Evolutionary conservation across 2,888 invertebrate genomes (phyloP).

Genomic region (Calliphora vomitoria): DNA sequence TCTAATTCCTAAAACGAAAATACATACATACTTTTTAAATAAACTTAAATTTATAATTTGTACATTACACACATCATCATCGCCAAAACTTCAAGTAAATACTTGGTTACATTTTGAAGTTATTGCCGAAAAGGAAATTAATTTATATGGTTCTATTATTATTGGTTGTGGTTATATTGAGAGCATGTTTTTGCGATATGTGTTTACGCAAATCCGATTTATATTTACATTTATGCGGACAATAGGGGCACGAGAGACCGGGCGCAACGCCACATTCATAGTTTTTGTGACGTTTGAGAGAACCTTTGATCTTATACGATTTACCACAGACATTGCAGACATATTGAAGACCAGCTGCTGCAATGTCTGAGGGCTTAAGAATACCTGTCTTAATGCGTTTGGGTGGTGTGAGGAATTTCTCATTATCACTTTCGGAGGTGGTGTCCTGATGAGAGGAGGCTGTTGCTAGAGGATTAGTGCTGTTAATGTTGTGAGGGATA

Average conservation of each 20-base stretch:
- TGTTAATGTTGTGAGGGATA: not conserved
- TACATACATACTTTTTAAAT: not conserved
- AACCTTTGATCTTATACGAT: conserved; percentile 92
- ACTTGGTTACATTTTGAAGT: not conserved
- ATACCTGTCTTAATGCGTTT: conserved; percentile 61
- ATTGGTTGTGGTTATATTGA: conserved; percentile 53
- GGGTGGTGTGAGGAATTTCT: conserved; percentile 63
- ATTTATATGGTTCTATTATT: conserved; percentile 56
- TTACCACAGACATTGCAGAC: conserved; percentile 91
- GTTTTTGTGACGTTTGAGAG: conserved; percentile 90
- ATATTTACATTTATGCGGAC: conserved; percentile 84
- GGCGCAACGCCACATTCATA: conserved; percentile 88
- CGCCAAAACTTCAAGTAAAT: not conserved
- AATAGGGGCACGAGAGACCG: conserved; percentile 82
- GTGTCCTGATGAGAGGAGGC: conserved; percentile 26
- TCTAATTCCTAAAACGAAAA: conserved; percentile 43
- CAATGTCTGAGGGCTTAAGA: conserved; percentile 64
- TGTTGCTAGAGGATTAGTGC: not conserved
- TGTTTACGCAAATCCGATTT: conserved; percentile 84
- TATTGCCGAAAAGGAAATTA: not conserved
- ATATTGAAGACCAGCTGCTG: conserved; percentile 79
- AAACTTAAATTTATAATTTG: conserved; percentile 36
- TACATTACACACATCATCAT: conserved; percentile 21
- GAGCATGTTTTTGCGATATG: conserved; percentile 82
- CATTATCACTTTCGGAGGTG: conserved; percentile 65